Evolutionary conservation across 2,888 invertebrate species (phyloP).

Genomic region (Dynastes tityus): DNA sequence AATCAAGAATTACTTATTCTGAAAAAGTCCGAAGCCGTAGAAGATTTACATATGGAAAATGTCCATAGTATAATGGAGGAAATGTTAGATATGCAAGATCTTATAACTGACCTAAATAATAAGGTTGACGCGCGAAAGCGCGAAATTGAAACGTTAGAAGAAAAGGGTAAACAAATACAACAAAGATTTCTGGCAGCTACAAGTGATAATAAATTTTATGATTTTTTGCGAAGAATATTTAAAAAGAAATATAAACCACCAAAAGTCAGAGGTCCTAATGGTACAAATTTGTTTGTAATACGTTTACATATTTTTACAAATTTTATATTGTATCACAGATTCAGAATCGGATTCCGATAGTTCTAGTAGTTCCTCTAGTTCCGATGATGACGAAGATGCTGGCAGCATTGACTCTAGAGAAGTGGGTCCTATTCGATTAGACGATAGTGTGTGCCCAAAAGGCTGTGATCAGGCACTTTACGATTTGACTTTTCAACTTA

Average conservation of each 20-base stretch:
- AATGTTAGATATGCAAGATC: constrained; percentile 73
- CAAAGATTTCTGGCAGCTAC: constrained; percentile 75
- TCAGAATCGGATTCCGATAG: constrained; percentile 60
- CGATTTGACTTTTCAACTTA: constrained; percentile 77
- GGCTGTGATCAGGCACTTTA: constrained; percentile 81
- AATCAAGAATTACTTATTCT: constrained; percentile 84
- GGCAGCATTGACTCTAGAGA: constrained; percentile 78
- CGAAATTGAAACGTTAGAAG: constrained; percentile 69
- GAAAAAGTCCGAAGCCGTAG: constrained; percentile 81
- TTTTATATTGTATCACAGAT: constrained; percentile 54
- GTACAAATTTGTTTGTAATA: constrained; percentile 60
- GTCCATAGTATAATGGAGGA: constrained; percentile 62
- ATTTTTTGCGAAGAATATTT: constrained; percentile 86
- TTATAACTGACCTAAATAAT: constrained; percentile 71
- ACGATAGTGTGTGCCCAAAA: constrained; percentile 81
- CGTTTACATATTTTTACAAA: neutral
- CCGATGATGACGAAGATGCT: constrained; percentile 74
- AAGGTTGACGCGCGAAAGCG: constrained; percentile 72
- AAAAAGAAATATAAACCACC: constrained; percentile 86
- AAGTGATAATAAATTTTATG: constrained; percentile 83
- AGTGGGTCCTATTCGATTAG: constrained; percentile 78
- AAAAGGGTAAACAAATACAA: constrained; percentile 72
- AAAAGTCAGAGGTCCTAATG: constrained; percentile 74
- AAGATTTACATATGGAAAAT: constrained; percentile 75
- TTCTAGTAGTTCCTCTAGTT: constrained; percentile 72